These are phyloP conservation scores for Terrapene triunguis DNA, from an alignment of 2,113 vertebrate species.

Conservation along the genomic window DNA sequence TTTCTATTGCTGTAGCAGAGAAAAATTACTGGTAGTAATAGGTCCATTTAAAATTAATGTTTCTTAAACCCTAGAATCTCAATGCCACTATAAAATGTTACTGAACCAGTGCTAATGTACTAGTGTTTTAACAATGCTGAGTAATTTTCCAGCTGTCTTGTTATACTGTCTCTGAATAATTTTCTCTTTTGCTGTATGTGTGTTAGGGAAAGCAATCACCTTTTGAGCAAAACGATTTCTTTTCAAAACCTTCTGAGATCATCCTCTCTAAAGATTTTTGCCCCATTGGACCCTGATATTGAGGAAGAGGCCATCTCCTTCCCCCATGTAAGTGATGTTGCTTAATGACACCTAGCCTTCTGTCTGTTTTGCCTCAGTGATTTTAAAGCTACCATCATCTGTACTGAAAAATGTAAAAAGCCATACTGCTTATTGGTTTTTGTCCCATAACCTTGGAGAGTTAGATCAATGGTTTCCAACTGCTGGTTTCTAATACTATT, in stretches of 20 bases:
- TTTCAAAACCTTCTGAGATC: background rate
- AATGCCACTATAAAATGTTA: constrained; percentile 17
- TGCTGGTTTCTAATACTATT: accelerated
- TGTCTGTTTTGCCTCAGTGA: background rate
- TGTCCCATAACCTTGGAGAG: background rate
- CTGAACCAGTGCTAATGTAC: background rate
- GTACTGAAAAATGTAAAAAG: background rate
- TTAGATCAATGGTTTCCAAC: background rate
- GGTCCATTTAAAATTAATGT: background rate
- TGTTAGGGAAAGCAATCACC: constrained; percentile 5
- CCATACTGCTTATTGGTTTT: background rate
- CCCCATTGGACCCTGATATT: background rate
- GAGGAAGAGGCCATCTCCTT: background rate
- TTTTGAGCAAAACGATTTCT: accelerated
- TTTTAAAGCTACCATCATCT: constrained; percentile 40
- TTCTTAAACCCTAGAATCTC: background rate
- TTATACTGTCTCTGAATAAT: constrained; percentile 1
- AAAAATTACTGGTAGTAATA: background rate
- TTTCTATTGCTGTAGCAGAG: background rate
- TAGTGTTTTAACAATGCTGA: constrained; percentile 33
- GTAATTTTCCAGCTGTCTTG: constrained; percentile 1
- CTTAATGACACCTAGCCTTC: constrained; percentile 9
- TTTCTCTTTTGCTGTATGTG: background rate
- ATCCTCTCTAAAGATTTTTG: background rate
- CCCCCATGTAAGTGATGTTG: background rate